Evolutionary conservation across 1,140 invertebrate genomes (phyloP), one percentile per base, ranked within the genome.

Genomic region (Pissodes strobi): DNA sequence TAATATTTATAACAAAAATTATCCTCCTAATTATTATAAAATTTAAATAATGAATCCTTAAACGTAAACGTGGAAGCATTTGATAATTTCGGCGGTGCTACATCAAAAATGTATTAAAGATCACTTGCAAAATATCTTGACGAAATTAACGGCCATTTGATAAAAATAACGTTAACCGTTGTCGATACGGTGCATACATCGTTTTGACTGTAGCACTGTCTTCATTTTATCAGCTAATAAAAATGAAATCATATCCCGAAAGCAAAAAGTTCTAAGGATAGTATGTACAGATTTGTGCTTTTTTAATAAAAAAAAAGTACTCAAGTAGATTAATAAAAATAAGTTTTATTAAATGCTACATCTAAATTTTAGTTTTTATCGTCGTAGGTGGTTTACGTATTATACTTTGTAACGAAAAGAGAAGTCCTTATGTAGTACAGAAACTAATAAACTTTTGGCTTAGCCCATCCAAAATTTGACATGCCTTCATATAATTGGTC

Each of bases 1-100:
- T 78, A 78, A 76, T 73, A 75, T 74, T 70, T 74, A 75, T 70
- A 73, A 76, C 74, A 76, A 76, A 73, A 55, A 69, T 75, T 71
- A 76, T 67, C 51, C 18, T 67, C 57, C 67, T 74, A 76, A 72
- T 72, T 66, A 75, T 75, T 72, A 72, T 73, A 45, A 57, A 57
- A 57, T 45, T 57, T 43, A 69, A 72, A 69, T 71, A 72, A 73
- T 72, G 67, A 67, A 70, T 65, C 64, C 64, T 72, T 72, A 74
- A 74, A 70, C 52, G 69, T 64, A 64, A 53, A 64, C 56, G 68
- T 74, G 74, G 72, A 75, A 75, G 74, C 74, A 72, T 73, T 68
- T 67, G 66, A 65, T 72, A 72, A 64, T 17, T 38, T 48, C 15
- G 15, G 13, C 25, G 27, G 27, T 3, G 23, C 37, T 10, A 37